These are phyloP conservation scores for Pandion haliaetus DNA, from an alignment of 2,113 vertebrate species.

Conservation along the genomic window DNA sequence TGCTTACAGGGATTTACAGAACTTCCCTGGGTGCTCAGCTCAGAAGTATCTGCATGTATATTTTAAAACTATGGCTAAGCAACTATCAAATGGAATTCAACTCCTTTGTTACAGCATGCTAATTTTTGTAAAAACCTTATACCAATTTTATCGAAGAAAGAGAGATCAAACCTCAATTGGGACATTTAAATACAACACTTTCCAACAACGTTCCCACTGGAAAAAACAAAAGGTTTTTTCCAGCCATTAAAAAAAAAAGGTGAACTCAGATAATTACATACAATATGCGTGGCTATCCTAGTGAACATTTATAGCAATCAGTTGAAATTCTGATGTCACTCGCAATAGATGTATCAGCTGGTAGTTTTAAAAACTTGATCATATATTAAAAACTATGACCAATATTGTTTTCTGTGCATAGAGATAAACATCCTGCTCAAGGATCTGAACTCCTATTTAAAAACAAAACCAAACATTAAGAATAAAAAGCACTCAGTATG, in stretches of 20 bases:
- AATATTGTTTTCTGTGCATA: conserved; percentile 53
- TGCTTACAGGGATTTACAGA: not conserved
- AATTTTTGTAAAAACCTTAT: not conserved
- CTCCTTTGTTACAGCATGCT: not conserved
- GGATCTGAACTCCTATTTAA: conserved; percentile 48
- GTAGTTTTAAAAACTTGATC: not conserved
- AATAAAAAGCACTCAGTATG: conserved; percentile 41
- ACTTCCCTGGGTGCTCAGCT: not conserved
- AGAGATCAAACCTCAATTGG: not conserved
- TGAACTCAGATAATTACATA: not conserved
- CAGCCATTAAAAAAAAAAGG: not conserved
- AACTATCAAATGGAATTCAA: not conserved
- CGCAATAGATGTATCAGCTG: not conserved
- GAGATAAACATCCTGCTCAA: conserved; percentile 64
- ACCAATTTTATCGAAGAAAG: not conserved
- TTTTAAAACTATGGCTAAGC: not conserved
- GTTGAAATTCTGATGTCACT: conserved; percentile 37
- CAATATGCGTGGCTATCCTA: not conserved
- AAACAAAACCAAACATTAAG: conserved; percentile 62
- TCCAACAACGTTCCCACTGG: not conserved
- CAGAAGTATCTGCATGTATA: not conserved
- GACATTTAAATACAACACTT: not conserved
- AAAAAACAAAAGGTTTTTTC: not conserved
- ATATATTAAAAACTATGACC: conserved; percentile 29
- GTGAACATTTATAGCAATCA: not conserved